Evolutionary conservation across 1,140 invertebrate genomes (phyloP), one percentile per base, ranked within the genome.

Genomic region (Drosophila orena): DNA sequence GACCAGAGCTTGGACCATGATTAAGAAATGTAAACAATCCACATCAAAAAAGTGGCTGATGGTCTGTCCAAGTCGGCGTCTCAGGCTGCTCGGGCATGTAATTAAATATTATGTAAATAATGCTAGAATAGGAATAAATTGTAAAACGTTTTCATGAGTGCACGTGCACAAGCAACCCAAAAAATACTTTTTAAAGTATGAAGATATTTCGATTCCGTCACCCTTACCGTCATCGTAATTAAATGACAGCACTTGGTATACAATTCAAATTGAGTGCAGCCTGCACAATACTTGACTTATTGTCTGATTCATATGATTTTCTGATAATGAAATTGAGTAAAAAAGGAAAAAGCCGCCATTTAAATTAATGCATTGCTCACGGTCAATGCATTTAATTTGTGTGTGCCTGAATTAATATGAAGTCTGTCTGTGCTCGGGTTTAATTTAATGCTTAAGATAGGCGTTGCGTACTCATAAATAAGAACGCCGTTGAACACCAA

Each of bases 11-110:
- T 20, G 27, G 24, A 38, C 55, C 42, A 27, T 20, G 37, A 64
- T 40, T 47, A 50, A 47, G 14, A 22, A 55, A 57, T 60, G 59
- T 34, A 42, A 62, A 43, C 54, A 58, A 56, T 15, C n/a, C 34
- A 56, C 49, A 30, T 34, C 3, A 20, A 30, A 62, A 22, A 20
- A 42, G 15, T 59, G 17, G 17, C 59, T 50, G 4, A 4, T 17
- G 6, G 12, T 3, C 30, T 27, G 37, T 38, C 38, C 11, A n/a
- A 57, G 20, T 27, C 50, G n/a, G 56, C 27, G 53, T 52, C 27
- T 35, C 37, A 37, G 15, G n/a, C 15, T 15, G 12, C 12, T 1
- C 15, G 10, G 30, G 15, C 20, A 24, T 30, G 30, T 30, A 50
- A 57, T 60, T 27, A 60, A 56, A 54, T 38, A 57, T 56, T 40